Evolutionary conservation across 2,888 invertebrate genomes (phyloP), one percentile per base, ranked within the genome.

Genomic region (Polyommatus icarus): DNA sequence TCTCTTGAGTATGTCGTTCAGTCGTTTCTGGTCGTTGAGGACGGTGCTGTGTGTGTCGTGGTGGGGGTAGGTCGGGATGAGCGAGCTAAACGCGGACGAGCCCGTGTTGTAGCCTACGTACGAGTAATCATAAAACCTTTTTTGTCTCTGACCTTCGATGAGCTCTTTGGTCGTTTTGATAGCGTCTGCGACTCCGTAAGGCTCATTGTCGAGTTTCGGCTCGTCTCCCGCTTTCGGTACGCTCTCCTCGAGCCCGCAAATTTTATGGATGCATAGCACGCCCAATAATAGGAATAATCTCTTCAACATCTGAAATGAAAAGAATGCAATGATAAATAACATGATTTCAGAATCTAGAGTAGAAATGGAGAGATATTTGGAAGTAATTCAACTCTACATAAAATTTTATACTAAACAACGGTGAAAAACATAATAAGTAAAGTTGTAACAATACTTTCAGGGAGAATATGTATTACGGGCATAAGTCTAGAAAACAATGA

Each of bases 271-370:
- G 78, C 87, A 80, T 79, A 90, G 81, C 78, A 88, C 79, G 78
- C 85, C 85, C 79, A 89, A 79, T 76, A 89, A 46, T 20, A 87
- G 46, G 40, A 82, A 81, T 32, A 81, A 80, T 76, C 84, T 59
- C 79, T 78, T 83, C 83, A 83, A 85, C 92, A 93, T 93, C 93
- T 93, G 92, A 78, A 92, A 93, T 80, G 76, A 73, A 82, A 81
- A 82, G 78, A 82, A 76, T 15, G 3, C 5, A n/a, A 72, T 20
- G 10, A 40, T 72, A 72, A 36, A 18, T 40, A 72, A 7, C 10
- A 61, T 7, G 3, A n/a, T 18, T 54, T 54, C 5, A 18, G 54
- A 54, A 18, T 8, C 29, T n/a, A 76, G 18, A 18, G 20, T 67
- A 76, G 3, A 6, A 32, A 32, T 18, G 10, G 15, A 71, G 0